Conservation (phyloP, 92 coral and sea anemone genomes). For the Isaurus tuberculatus region DNA sequence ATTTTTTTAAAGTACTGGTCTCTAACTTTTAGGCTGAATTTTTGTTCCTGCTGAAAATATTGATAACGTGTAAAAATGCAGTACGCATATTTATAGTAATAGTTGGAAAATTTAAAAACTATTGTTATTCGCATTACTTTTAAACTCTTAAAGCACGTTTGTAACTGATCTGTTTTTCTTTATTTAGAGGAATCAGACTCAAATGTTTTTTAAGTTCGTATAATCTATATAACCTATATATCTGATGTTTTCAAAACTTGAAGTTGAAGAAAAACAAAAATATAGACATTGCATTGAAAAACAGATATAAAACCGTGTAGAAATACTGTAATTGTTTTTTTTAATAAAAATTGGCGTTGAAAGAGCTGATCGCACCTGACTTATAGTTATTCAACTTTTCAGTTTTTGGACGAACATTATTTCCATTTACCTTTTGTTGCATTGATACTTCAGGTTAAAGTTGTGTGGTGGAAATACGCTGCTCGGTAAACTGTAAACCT, state of each 20-base stretch:
- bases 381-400: background rate
- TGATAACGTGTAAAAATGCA: background rate
- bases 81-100: background rate
- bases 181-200: background rate
- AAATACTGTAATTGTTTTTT: background rate
- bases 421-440: background rate
- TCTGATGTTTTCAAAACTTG: background rate
- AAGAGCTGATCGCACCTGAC: background rate
- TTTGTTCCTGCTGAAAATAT: background rate
- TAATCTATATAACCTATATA: background rate
- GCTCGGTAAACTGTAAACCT: background rate
- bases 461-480: background rate
- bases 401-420: background rate
- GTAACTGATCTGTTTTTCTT: background rate
- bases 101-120: background rate
- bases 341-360: background rate
- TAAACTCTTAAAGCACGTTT: background rate
- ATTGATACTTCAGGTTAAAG: background rate
- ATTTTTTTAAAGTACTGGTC: background rate
- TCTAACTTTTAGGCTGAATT: background rate
- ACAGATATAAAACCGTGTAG: background rate
- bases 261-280: background rate
- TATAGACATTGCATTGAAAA: background rate
- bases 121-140: background rate
- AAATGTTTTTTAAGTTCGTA: background rate